A percentile compares a stretch with the other conserved stretches of the same genome.
Conservation (phyloP, 1,140 invertebrate species). For the Heliconius eleuchia region DNA sequence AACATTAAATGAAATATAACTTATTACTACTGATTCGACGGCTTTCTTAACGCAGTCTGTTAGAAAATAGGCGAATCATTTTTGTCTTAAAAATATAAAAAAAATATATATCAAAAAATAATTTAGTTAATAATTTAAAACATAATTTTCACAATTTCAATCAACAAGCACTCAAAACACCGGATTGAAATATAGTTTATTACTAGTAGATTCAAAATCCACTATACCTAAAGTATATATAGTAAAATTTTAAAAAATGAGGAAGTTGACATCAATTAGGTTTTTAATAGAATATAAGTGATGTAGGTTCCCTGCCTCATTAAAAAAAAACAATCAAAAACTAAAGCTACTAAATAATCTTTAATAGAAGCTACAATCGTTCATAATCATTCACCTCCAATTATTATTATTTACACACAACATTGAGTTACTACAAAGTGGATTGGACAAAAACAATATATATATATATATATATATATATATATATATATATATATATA, state of each 20-base stretch:
- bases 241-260: too few species aligned
- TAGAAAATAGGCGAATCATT: constrained; percentile 6
- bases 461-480: too few species aligned
- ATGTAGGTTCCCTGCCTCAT: neutral
- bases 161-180: neutral
- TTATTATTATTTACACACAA: neutral
- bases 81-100: neutral
- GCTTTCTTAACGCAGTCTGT: neutral
- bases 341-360: neutral
- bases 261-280: too few species aligned
- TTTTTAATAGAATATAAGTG: too few species aligned
- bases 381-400: neutral
- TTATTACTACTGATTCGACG: neutral
- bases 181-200: too few species aligned
- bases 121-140: neutral
- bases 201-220: too few species aligned
- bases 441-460: too few species aligned
- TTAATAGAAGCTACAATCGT: neutral
- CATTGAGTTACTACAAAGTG: constrained; percentile 4
- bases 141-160: neutral
- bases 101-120: neutral
- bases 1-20: neutral
- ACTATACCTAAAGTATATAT: too few species aligned
- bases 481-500: too few species aligned
- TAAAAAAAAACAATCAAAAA: neutral